Evolutionary conservation across 2,113 vertebrate species (phyloP), one percentile per base, ranked within the genome.

Genomic region (Ptilonorhynchus violaceus): DNA sequence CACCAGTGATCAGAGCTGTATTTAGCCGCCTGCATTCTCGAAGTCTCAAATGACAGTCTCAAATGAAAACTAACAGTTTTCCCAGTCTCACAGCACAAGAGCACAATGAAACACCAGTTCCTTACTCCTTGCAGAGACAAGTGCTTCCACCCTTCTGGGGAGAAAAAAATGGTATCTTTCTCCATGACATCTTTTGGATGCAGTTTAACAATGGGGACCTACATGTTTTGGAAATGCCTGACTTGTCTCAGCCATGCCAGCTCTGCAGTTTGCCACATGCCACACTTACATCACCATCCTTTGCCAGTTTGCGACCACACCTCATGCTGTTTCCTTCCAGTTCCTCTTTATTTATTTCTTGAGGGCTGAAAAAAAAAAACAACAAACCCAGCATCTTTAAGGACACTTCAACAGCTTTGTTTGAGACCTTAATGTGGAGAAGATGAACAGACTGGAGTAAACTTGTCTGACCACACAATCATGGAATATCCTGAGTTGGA

Each of bases 251-350:
- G 86, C 58, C 64, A 55, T 6, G 46, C 15, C 66, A 67, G 76
- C 68, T 24, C 24, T 6, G 55, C n/a, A 17, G 52, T 2, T 8
- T 59, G 64, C 85, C 69, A 58, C n/a, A 5, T 31, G 39, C 39
- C 25, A 13, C 66, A 98, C 99, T 99, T 97, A 99, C 99, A 89
- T 99, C 99, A 92, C 99, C 99, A 66, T 99, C 99, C 98, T 99
- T 99, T 35, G 98, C 98, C 75, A 99, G 98, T 60, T 99, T 99
- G 79, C 99, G 99, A 68, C 99, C 99, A 87, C 99, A 99, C 53
- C 99, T 98, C 99, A 99, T 99, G 87, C 99, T 99, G 97, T 98
- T 99, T 92, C 96, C 96, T 96, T 99, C 99, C 96, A 99, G 98
- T 92, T 99, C 99, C 67, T 99, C 99, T 96, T 99, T 99, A 96